These are phyloP conservation scores for Euplagia quadripunctaria DNA, from an alignment of 2,888 invertebrate species.

Conservation along the genomic window DNA sequence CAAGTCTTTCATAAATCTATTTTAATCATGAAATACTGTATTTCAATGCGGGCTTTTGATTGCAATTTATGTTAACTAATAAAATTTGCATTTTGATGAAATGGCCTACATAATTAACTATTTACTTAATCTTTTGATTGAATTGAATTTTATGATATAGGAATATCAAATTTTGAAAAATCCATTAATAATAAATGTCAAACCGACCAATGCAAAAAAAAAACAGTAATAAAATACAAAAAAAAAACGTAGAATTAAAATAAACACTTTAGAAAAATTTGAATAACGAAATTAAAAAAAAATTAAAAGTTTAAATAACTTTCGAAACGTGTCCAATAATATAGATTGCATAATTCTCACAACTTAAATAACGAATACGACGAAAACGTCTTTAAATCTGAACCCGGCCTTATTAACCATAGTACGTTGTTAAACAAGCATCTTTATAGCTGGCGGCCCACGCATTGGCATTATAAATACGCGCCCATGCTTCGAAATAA, in stretches of 20 bases:
- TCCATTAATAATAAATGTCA: too few relatives aligned
- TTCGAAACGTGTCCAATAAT: too few relatives aligned
- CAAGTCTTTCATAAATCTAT: constrained; percentile 1
- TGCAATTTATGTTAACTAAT: background rate
- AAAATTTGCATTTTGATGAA: background rate
- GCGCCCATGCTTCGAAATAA: constrained; percentile 37
- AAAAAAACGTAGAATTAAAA: too few relatives aligned
- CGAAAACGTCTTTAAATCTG: constrained; percentile 8
- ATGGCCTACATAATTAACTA: background rate
- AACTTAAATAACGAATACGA: background rate
- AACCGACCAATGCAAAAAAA: too few relatives aligned
- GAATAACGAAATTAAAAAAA: too few relatives aligned
- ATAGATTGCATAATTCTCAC: background rate
- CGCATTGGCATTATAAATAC: constrained; percentile 45
- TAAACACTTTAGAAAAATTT: too few relatives aligned
- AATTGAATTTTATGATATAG: too few relatives aligned
- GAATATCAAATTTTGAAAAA: too few relatives aligned
- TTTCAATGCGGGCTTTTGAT: background rate
- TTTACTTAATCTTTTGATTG: too few relatives aligned
- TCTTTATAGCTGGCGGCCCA: constrained; percentile 50
- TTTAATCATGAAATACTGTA: background rate
- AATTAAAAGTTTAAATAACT: too few relatives aligned
- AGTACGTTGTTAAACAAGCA: constrained; percentile 39
- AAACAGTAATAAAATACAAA: too few relatives aligned
- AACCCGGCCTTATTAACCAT: constrained; percentile 22